Evolutionary conservation across 2,797 vertebrate genomes (phyloP), one percentile per base, ranked within the genome.

Genomic region (Crax fasciolata): DNA sequence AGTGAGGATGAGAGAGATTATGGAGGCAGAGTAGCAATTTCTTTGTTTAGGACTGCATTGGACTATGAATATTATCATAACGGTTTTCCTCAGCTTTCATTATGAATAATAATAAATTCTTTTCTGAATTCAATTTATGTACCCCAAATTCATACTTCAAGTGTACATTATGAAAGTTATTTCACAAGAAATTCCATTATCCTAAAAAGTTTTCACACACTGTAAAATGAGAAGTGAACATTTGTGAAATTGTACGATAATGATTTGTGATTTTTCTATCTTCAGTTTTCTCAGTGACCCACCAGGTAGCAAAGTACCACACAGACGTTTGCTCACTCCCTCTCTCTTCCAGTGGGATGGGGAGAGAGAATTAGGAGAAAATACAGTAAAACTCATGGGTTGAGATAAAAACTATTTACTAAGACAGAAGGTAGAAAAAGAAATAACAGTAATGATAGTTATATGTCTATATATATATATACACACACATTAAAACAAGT

Each of bases 31-130:
- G 57, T 66, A 78, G 66, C 52, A 75, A 87, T 84, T 89, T 52
- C 71, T 89, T 92, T 96, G 57, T 88, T 84, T 91, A 76, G 94
- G 59, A 63, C 23, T 80, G 38, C 49, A 61, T 13, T 89, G 70
- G 54, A 66, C 44, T 84, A 39, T 55, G 70, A 91, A 61, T 77
- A 66, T 73, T 75, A 38, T 85, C 2, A 4, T 79, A 58, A 87
- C 3, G 23, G 28, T 32, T 89, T 78, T 87, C 57, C 46, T 32
- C 24, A 74, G 20, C 25, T 76, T 78, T 4, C 1, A 11, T 79
- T 68, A 24, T 23, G 8, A 30, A 30, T n/a, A 79, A 28, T 20
- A 68, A 55, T 24, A 32, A 70, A 59, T 49, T n/a, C 23, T 49
- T 54, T 30, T 44, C 23, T 21, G 0, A 71, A 73, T 87, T 63